Evolutionary conservation across 2,113 vertebrate species (phyloP), one percentile per base, ranked within the genome.

Genomic region (Nicator chloris): DNA sequence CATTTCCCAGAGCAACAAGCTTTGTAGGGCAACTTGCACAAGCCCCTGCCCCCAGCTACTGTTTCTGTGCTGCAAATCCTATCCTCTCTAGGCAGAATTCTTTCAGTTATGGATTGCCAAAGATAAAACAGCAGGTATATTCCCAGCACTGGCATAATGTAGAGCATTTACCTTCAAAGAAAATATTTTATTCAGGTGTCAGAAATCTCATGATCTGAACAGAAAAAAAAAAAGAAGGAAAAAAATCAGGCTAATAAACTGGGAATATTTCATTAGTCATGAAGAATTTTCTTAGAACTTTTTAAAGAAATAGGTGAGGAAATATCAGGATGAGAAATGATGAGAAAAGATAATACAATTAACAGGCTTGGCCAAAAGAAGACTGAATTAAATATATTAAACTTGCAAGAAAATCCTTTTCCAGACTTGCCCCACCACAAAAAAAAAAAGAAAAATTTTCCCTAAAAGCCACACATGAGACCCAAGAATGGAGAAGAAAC

Each of bases 151-250:
- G 51, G n/a, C n/a, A 53, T 49, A 76, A 69, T 20, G 72, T 22
- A 19, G 13, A 61, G 21, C 10, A 9, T 53, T 94, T 79, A 21
- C 15, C 56, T 94, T 80, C 50, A 90, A 86, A 77, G 60, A 24
- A 76, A 57, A 16, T 54, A 31, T 24, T 89, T 79, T 69, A 69
- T 89, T 90, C 35, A 50, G 7, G 11, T 65, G 23, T 82, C n/a
- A 47, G 49, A 61, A 69, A 61, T 82, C 35, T 66, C 21, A 17
- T 61, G 13, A 71, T 51, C 18, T 42, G 24, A 59, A 56, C 16
- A 22, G 10, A 69, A 57, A 6, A 3, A 5, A 7, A 11, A 31
- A 15, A 4, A n/a, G 42, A 35, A 23, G 2, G 1, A 1, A 8
- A 21, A 37, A 15, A 8, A 28, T 82, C 21, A 49, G 10, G 10